Conservation (phyloP, 2,113 vertebrate species). For the Periophthalmus modestus region DNA sequence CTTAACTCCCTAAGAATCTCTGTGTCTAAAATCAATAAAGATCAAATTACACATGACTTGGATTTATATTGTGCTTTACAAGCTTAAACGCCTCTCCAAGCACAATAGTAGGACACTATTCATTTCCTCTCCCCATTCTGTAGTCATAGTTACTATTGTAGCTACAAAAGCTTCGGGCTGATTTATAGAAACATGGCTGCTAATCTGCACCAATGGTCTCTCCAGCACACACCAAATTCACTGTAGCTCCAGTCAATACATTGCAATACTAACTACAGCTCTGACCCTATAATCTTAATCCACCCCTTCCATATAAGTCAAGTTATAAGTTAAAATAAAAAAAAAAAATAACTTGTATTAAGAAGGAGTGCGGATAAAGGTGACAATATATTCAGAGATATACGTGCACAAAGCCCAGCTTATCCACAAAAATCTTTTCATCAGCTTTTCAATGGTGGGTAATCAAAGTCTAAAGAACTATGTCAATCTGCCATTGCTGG, state of each 20-base stretch:
- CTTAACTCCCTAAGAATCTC: neutral
- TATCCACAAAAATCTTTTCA: constrained; percentile 59
- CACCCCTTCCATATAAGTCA: neutral
- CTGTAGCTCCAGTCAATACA: neutral
- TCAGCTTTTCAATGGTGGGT: constrained; percentile 52
- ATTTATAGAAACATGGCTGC: neutral
- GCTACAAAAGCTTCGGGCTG: neutral
- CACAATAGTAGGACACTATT: neutral
- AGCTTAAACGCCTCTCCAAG: too few relatives aligned
- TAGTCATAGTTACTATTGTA: neutral
- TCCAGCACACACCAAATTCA: neutral
- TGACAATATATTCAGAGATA: constrained; percentile 5
- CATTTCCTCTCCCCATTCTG: neutral
- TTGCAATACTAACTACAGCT: neutral
- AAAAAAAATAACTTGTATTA: too few relatives aligned
- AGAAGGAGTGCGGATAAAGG: too few relatives aligned
- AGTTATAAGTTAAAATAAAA: neutral
- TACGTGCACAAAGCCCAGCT: constrained; percentile 9
- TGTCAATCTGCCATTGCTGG: constrained; percentile 50
- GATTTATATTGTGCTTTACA: neutral
- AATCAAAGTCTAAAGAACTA: constrained; percentile 60
- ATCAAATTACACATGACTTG: neutral
- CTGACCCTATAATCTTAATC: neutral
- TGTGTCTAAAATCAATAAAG: neutral
- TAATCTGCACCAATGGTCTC: neutral